Evolutionary conservation across 2,797 vertebrate genomes (phyloP).

Genomic region (Coregonus suidteri): DNA sequence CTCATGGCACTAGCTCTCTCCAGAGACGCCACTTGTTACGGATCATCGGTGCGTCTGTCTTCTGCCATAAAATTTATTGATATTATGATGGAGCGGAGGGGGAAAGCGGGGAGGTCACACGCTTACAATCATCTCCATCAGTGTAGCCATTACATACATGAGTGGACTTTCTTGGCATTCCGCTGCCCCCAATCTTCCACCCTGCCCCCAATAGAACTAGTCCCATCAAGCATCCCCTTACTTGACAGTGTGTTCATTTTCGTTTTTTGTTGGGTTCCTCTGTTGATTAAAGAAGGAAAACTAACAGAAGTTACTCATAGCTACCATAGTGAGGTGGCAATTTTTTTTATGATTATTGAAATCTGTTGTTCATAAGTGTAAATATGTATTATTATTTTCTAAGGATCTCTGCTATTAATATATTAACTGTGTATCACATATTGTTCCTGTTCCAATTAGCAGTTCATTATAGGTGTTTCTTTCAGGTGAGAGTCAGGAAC

Average conservation of each 20-base stretch:
- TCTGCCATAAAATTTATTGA: constrained; percentile 76
- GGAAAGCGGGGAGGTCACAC: constrained; percentile 32
- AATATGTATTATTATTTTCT: background rate
- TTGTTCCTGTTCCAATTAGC: constrained; percentile 42
- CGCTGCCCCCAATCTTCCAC: constrained; percentile 49
- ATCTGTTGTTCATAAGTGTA: background rate
- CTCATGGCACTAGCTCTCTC: constrained; percentile 61
- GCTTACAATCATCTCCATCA: constrained; percentile 57
- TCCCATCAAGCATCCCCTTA: background rate
- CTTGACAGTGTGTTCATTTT: no score
- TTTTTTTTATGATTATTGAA: background rate
- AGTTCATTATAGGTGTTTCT: constrained; percentile 55
- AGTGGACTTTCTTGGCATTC: constrained; percentile 57
- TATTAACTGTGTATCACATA: background rate
- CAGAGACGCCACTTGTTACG: constrained; percentile 70
- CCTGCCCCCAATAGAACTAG: background rate
- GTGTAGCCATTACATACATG: constrained; percentile 69
- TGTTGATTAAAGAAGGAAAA: background rate
- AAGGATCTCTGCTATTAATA: background rate
- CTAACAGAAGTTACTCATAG: background rate
- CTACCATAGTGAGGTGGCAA: background rate
- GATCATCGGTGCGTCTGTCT: constrained; percentile 73
- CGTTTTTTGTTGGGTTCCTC: no score
- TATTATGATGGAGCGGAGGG: constrained; percentile 65
- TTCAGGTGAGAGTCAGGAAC: constrained; percentile 21